These are phyloP conservation scores for Axis porcinus DNA, from an alignment of 2,113 vertebrate species.

Conservation along the genomic window DNA sequence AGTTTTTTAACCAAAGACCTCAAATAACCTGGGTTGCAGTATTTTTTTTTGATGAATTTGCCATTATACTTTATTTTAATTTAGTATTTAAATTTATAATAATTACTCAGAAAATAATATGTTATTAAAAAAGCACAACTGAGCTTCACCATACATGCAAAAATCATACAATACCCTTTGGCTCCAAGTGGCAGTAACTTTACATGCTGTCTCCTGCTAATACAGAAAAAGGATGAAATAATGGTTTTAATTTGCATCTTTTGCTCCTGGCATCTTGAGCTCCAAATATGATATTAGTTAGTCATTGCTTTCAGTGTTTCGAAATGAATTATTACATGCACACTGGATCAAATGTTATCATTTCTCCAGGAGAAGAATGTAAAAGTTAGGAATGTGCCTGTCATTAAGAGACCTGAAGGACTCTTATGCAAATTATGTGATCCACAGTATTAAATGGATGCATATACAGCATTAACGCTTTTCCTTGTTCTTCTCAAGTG, in stretches of 20 bases:
- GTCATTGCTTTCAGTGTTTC: constrained; percentile 12
- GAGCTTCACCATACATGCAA: background rate
- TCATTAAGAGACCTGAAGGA: background rate
- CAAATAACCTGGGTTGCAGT: background rate
- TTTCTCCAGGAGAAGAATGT: background rate
- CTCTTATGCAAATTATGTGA: background rate
- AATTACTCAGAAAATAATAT: background rate
- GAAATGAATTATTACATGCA: background rate
- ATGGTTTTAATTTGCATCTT: constrained; percentile 30
- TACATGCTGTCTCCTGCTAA: background rate
- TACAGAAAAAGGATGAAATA: background rate
- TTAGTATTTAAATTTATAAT: background rate
- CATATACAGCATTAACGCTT: background rate
- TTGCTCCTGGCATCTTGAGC: background rate
- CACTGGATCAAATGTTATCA: background rate
- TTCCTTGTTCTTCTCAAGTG: background rate
- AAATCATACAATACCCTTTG: background rate
- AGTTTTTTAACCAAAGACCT: background rate
- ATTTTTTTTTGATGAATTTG: background rate
- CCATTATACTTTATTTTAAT: background rate
- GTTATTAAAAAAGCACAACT: background rate
- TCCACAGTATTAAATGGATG: background rate
- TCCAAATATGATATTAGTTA: background rate
- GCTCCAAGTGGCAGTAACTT: background rate
- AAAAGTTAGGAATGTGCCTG: background rate